Conservation (phyloP, 2,113 vertebrate genomes). For the mouse (Mus musculus) region DNA sequence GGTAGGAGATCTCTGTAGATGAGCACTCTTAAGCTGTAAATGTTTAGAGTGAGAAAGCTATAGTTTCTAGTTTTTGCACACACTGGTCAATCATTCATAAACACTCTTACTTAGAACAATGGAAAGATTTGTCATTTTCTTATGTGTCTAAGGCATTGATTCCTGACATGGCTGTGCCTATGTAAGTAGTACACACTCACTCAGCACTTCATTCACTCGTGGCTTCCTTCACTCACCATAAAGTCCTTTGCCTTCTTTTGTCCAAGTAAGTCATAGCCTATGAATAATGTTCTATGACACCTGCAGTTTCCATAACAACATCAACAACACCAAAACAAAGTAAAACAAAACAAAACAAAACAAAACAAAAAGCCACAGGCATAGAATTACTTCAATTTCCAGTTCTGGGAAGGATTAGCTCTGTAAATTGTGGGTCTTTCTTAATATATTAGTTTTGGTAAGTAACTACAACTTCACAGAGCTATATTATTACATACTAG, state of each 20-base stretch:
- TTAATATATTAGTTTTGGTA: neutral
- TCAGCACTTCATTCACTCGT: neutral
- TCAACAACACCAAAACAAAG: neutral
- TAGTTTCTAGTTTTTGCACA: neutral
- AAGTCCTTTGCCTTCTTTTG: neutral
- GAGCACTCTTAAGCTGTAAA: neutral
- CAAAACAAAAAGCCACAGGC: neutral
- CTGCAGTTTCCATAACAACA: neutral
- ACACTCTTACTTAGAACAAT: neutral
- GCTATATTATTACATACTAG: neutral
- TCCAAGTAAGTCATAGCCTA: neutral
- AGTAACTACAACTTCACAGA: neutral
- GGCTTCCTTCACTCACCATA: too few species aligned
- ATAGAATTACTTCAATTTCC: neutral
- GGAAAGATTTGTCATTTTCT: neutral
- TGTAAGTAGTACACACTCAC: neutral
- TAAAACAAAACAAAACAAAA: neutral
- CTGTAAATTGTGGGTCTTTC: neutral
- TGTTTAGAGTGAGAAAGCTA: neutral
- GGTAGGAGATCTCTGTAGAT: neutral
- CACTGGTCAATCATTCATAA: neutral
- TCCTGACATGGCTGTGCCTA: neutral
- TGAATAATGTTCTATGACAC: constrained; percentile 6
- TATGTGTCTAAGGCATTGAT: neutral
- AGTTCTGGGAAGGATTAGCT: neutral